Conservation (phyloP, 2,888 invertebrate species). For the Yponomeuta plumbellus region DNA sequence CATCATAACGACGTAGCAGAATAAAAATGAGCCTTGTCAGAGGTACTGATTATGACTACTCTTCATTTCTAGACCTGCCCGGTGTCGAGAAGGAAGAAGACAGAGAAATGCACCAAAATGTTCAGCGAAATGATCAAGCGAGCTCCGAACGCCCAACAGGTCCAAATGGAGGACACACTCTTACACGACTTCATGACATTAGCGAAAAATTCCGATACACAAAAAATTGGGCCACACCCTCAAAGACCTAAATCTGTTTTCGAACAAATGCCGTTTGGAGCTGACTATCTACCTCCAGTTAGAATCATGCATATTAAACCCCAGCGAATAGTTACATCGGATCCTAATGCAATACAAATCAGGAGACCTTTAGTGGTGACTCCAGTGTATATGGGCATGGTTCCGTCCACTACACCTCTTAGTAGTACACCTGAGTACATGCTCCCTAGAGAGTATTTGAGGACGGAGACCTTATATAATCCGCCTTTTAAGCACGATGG, state of each 20-base stretch:
- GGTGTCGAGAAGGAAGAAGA: conserved; percentile 37
- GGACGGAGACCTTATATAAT: background rate
- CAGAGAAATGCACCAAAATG: conserved; percentile 41
- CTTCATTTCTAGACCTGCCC: conserved; percentile 53
- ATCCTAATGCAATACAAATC: background rate
- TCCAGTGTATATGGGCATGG: conserved; percentile 8
- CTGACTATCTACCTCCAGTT: conserved; percentile 38
- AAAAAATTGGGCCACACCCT: background rate
- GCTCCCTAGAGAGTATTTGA: background rate
- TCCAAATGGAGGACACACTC: background rate
- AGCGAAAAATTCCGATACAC: background rate
- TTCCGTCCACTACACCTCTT: background rate
- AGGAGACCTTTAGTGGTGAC: background rate
- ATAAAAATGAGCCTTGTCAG: too few species aligned
- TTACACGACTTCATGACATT: conserved; percentile 17
- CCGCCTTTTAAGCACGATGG: conserved; percentile 1
- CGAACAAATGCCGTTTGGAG: too few species aligned
- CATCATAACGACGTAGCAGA: too few species aligned
- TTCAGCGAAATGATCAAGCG: conserved; percentile 38
- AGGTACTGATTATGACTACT: too few species aligned
- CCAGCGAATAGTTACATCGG: background rate
- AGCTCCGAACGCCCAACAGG: background rate
- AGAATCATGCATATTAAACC: conserved; percentile 40
- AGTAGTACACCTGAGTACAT: background rate
- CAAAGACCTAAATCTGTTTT: too few species aligned